Conservation (phyloP, 2,113 vertebrate species). For the Asarcornis scutulata region DNA sequence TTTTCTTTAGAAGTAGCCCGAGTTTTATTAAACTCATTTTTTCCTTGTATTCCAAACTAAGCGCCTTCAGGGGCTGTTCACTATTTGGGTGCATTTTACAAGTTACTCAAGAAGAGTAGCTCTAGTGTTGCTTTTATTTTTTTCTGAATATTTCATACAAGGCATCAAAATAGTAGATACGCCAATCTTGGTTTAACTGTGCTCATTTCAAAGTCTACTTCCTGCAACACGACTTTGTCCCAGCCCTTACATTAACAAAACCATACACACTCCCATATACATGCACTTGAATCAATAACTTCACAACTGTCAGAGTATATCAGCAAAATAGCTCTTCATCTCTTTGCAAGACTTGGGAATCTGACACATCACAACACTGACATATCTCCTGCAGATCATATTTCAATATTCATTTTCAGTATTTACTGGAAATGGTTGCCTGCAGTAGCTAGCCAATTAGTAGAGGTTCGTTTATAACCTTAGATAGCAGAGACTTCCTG, state of each 20-base stretch:
- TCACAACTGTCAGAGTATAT: slow-evolving; percentile 9
- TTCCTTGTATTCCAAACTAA: neutral
- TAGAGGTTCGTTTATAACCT: slow-evolving; percentile 42
- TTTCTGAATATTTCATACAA: neutral
- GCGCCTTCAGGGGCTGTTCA: neutral
- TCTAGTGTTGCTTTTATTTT: neutral
- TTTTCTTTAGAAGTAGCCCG: neutral
- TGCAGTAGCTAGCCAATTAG: slow-evolving; percentile 22
- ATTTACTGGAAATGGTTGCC: slow-evolving; percentile 54
- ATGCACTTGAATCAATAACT: neutral
- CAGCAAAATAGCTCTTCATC: neutral
- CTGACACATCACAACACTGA: neutral
- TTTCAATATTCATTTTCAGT: neutral
- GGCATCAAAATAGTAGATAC: neutral
- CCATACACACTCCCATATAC: neutral
- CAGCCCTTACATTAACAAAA: neutral
- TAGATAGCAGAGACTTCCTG: slow-evolving; percentile 59
- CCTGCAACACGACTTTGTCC: neutral
- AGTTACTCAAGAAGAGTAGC: neutral
- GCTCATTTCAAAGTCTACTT: neutral
- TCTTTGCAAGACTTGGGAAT: neutral
- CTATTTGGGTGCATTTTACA: neutral
- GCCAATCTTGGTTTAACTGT: neutral
- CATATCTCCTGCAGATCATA: neutral
- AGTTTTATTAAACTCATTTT: neutral